These are phyloP conservation scores for Exaiptasia diaphana DNA, from an alignment of 64 coral and sea anemone species.

Conservation along the genomic window DNA sequence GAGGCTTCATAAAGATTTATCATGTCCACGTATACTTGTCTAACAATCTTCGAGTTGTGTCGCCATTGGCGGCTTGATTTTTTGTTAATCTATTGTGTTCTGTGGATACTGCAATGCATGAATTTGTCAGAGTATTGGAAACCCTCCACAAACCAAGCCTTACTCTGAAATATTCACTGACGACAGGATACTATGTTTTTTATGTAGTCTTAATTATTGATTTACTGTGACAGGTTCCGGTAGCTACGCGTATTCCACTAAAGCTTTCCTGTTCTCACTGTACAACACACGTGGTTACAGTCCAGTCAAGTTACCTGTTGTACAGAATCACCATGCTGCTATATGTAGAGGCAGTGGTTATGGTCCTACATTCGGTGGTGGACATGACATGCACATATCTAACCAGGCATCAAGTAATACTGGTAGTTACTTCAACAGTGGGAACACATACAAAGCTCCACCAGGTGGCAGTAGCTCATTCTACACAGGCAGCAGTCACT, in stretches of 20 bases:
- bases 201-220: not conserved
- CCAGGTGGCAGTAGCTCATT: not conserved
- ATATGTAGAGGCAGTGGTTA: not conserved
- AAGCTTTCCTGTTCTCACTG: constrained; percentile 11
- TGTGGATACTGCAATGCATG: too few relatives aligned
- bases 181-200: not conserved
- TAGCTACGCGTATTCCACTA: not conserved
- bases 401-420: not conserved
- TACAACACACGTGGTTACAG: constrained; percentile 6
- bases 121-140: not conserved
- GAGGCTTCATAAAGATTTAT: too few relatives aligned
- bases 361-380: constrained; percentile 44
- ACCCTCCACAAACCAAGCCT: not conserved
- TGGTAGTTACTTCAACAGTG: not conserved
- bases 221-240: not conserved
- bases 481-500: not conserved
- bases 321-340: not conserved
- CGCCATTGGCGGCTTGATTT: too few relatives aligned
- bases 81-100: too few relatives aligned
- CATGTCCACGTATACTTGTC: too few relatives aligned
- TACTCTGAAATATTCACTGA: not conserved
- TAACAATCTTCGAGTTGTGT: too few relatives aligned
- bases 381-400: not conserved
- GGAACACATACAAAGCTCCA: not conserved
- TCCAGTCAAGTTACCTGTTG: not conserved